Evolutionary conservation across 2,797 vertebrate genomes (phyloP).

Genomic region (Morelia viridis): DNA sequence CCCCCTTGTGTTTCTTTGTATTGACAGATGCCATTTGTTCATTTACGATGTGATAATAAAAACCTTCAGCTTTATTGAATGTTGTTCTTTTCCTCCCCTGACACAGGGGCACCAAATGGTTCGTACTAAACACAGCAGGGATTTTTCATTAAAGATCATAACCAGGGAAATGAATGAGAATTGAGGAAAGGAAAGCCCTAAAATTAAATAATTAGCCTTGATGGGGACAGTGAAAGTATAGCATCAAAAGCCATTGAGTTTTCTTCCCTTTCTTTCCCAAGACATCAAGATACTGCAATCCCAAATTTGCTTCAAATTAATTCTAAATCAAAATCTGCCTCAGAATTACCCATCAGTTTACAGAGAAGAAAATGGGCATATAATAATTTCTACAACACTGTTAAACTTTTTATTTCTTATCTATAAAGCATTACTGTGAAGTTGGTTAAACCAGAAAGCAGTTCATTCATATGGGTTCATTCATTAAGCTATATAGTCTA

Average conservation of each 20-base stretch:
- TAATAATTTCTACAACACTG: neutral
- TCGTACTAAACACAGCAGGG: constrained; percentile 69
- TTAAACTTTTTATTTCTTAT: neutral
- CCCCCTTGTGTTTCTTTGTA: constrained; percentile 73
- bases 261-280: neutral
- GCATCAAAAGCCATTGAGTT: neutral
- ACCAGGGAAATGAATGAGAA: constrained; percentile 65
- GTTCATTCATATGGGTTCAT: neutral
- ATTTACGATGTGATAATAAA: constrained; percentile 84
- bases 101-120: constrained; percentile 78
- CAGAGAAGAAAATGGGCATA: neutral
- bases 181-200: constrained; percentile 50
- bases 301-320: neutral
- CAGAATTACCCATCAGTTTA: neutral
- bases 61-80: constrained; percentile 74
- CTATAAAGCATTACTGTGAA: neutral
- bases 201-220: constrained; percentile 45
- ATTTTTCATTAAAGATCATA: constrained; percentile 76
- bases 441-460: neutral
- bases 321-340: neutral
- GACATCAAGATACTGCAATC: neutral
- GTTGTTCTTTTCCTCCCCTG: constrained; percentile 75
- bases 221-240: constrained; percentile 27
- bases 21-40: constrained; percentile 83
- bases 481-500: neutral